Evolutionary conservation across 2,888 invertebrate species (phyloP), one percentile per base, ranked within the genome.

Genomic region (Rhodophaea formosa): DNA sequence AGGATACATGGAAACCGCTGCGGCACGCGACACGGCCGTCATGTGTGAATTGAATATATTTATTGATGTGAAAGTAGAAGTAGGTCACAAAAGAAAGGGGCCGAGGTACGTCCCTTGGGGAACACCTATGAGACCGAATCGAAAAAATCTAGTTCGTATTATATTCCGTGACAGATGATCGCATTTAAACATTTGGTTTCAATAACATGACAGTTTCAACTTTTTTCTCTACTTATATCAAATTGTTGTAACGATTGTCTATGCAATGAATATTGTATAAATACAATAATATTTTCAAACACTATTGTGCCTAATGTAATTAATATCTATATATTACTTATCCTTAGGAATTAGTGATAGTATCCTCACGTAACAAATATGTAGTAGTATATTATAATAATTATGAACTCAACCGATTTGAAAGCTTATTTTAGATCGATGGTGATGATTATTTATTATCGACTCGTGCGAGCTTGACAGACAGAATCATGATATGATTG

Each of bases 21-120:
- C 56, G 65, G 43, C 72, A 67, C 74, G 74, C 68, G 73, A 64
- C 69, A 55, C 17, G 57, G 59, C 14, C n/a, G 49, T 56, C 56
- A 56, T 49, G 42, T 56, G 56, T 51, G 39, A 47, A 39, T 47
- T 56, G 49, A 23, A 39, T 56, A 45, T 55, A 32, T 45, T 39
- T 49, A 56, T 49, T 56, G 49, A 56, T 56, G 49, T 49, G 49
- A 56, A 56, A 49, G 49, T 51, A 56, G 29, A 56, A 47, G 39
- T 56, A 47, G 56, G 56, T 46, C 39, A 56, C 14, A 30, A 56
- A 29, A 30, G 23, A 49, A 56, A 43, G 29, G 56, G 47, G 39
- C 42, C 39, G 35, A 47, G 43, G 46, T 23, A 6, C 42, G 14
- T 56, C 56, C 56, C 56, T 56, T 43, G 56, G 15, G 49, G 42